Base-by-base conservation (phyloP, 2,113 vertebrate genomes). In the Catagonus wagneri region DNA sequence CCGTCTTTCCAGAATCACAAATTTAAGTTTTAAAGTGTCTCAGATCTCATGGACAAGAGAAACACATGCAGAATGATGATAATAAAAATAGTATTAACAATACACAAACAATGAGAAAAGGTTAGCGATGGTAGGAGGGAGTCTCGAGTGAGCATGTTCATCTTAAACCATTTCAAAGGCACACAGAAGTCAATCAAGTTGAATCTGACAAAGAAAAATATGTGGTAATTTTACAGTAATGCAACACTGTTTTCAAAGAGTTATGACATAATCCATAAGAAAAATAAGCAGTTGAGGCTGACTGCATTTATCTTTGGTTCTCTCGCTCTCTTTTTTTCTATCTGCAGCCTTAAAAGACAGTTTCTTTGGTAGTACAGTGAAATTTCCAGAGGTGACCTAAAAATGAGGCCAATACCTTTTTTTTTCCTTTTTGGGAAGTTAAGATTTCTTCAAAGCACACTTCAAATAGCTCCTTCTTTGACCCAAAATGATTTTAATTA, bases 311-410 rank as follows among this genome's bases (percentile, higher is more conserved):
- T 76, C 29, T 95, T 97, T 72, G 27, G 36, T 96, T 94, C 44
- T 93, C 4, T 44, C 78, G 93, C 44, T 93, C 4, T 44, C 78
- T 12, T 81, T 79, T 97, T 97, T 85, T 88, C 95, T 60, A 93
- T 88, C 78, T 1, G 2, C 23, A 84, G 71, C 54, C 32, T 93
- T 93, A 92, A 90, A 60, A 92, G 61, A 91, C 0, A 83, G 34
- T 76, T 94, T 44, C 44, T 4, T 44, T 7, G 34, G 58, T 22
- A 7, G 17, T 60, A 27, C 7, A 50, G 92, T 75, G 90, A 88
- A 92, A 97, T 71, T 97, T 96, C 84, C 69, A 92, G 80, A 94
- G 14, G 54, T 93, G 84, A 86, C 76, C 52, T 85, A 97, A 58
- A 88, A 96, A 81, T n/a, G 36, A 2, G 0, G 0, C 52, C 92